Conservation (phyloP, 1,140 invertebrate species). For the Anoplophora glabripennis region DNA sequence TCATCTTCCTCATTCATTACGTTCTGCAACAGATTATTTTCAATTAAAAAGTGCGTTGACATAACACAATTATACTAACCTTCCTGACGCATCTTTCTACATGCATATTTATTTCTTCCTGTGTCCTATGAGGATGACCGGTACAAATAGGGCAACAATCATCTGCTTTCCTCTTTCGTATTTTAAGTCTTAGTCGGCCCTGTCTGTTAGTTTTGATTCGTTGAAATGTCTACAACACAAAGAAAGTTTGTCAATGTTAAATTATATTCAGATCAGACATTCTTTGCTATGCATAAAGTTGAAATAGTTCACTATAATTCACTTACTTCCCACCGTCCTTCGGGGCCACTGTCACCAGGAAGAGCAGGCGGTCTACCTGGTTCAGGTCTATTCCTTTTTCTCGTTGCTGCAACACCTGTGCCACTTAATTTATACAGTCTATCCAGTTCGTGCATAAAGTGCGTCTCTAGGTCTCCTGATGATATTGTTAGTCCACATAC, state of each 20-base stretch:
- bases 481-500: slow-evolving; percentile 75
- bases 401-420: slow-evolving; percentile 47
- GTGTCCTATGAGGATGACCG: slow-evolving; percentile 56
- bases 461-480: slow-evolving; percentile 71
- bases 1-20: slow-evolving; percentile 52
- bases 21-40: slow-evolving; percentile 10
- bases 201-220: slow-evolving; percentile 78
- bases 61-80: slow-evolving; percentile 24
- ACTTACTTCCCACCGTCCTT: slow-evolving; percentile 70
- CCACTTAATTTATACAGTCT: slow-evolving; percentile 65
- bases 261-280: not conserved
- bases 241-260: not conserved
- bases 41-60: not conserved
- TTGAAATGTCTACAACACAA: slow-evolving; percentile 64
- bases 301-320: not conserved
- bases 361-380: slow-evolving; percentile 50
- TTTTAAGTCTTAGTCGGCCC: slow-evolving; percentile 56
- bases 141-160: slow-evolving; percentile 79
- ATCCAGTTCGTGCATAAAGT: slow-evolving; percentile 77
- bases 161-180: slow-evolving; percentile 66
- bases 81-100: slow-evolving; percentile 67
- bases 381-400: slow-evolving; percentile 50
- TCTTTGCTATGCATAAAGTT: not conserved
- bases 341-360: slow-evolving; percentile 56
- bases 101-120: slow-evolving; percentile 71